Evolutionary conservation across 2,888 invertebrate species (phyloP).

Genomic region (Tetragnatha montana): DNA sequence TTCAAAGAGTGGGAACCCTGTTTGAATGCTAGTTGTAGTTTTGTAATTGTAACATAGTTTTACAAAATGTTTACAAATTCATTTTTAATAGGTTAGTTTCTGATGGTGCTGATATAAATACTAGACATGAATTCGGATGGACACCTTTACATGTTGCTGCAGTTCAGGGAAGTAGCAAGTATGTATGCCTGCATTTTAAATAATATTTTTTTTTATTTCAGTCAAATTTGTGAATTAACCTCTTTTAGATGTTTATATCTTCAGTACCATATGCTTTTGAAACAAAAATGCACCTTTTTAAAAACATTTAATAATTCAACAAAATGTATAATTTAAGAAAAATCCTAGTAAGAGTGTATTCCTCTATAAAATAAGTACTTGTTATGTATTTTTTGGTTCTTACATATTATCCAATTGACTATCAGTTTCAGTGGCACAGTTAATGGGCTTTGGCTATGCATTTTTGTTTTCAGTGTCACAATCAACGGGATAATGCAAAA

Average conservation of each 20-base stretch:
- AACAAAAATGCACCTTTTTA: background rate
- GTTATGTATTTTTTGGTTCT: too few relatives aligned
- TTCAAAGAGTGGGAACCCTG: too few relatives aligned
- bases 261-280: background rate
- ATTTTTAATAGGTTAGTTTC: constrained; percentile 49
- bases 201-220: background rate
- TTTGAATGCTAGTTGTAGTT: background rate
- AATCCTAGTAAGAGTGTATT: too few relatives aligned
- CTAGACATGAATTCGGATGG: constrained; percentile 88
- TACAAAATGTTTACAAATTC: background rate
- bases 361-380: too few relatives aligned
- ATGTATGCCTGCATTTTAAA: background rate
- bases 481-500: too few relatives aligned
- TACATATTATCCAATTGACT: too few relatives aligned
- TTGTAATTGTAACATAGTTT: background rate
- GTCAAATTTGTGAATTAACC: background rate
- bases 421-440: too few relatives aligned
- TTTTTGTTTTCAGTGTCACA: too few relatives aligned
- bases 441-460: too few relatives aligned
- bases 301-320: too few relatives aligned
- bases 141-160: constrained; percentile 89
- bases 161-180: constrained; percentile 82
- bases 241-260: background rate
- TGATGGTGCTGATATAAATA: constrained; percentile 77
- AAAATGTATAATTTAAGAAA: too few relatives aligned